Base-by-base conservation (phyloP, 1,140 invertebrate genomes). In the Anagrus nilaparvatae region DNA sequence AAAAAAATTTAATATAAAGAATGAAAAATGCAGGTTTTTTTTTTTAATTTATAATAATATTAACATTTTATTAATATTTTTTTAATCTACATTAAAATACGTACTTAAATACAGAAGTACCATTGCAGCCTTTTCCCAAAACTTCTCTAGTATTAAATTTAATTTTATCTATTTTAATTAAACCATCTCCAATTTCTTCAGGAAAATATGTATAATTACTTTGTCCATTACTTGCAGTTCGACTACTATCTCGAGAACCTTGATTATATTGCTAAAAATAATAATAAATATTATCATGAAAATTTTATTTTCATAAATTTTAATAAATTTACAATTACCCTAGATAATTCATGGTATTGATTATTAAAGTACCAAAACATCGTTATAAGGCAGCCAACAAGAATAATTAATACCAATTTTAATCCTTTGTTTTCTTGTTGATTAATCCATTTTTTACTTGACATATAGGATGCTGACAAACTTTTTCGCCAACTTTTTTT, bases 101-200 rank as follows among this genome's bases (percentile, higher is more conserved):
- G 63, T 66, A 90, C 88, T 75, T 86, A 60, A 87, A 96, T 5
- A 99, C 96, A 71, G 97, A 93, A 16, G 96, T 99, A 43, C 96
- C 96, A 63, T 97, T 91, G 62, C 95, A 98, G 1, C 96, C 96
- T 69, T 94, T 94, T 3, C 96, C 96, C 12, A 99, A 65, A n/a
- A 97, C 77, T 53, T 87, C 71, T 41, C 79, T 75, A 0, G 87
- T 81, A 61, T 91, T 75, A 58, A 95, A 97, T 12, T 75, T 78
- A 33, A 99, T 95, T 65, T 93, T 93, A 2, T 95, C 94, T 39
- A 97, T 81, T 49, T 76, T 73, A 6, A 88, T 75, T 40, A 78
- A 69, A 0, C 88, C 89, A 45, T 84, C 76, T 1, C 80, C 78
- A 4, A 86, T 60, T 46, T 86, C 81, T 44, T 81, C 74, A 8